These are phyloP conservation scores for Drosophila neotestacea DNA, from an alignment of 2,888 invertebrate species.

Conservation along the genomic window DNA sequence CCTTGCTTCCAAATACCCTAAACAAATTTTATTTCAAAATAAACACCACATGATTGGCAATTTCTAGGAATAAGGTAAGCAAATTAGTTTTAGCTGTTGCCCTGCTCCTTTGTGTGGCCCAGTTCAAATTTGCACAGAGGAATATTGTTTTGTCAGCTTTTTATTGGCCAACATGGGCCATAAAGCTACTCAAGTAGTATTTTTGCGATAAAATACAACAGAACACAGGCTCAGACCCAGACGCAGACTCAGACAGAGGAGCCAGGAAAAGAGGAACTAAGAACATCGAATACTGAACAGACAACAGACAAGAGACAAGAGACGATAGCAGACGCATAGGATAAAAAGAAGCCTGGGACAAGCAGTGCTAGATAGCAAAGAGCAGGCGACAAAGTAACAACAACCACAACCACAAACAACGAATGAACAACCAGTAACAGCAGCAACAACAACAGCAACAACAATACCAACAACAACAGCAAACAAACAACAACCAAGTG, in stretches of 20 bases:
- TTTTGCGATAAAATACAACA: conserved; percentile 83
- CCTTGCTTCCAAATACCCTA: neutral
- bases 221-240: conserved; percentile 41
- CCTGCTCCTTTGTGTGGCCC: conserved; percentile 67
- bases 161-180: conserved; percentile 82
- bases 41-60: neutral
- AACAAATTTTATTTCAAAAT: neutral
- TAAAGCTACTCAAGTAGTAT: conserved; percentile 82
- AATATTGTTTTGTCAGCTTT: conserved; percentile 83
- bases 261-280: conserved; percentile 10
- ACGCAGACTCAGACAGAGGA: conserved; percentile 10
- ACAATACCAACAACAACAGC: conserved; percentile 48
- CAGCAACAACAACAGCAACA: conserved; percentile 56
- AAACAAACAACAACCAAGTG: conserved; percentile 60
- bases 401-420: conserved; percentile 45
- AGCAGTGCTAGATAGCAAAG: conserved; percentile 58
- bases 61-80: conserved; percentile 22
- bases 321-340: conserved; percentile 71
- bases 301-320: conserved; percentile 34
- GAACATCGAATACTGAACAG: conserved; percentile 6
- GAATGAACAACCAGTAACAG: conserved; percentile 39
- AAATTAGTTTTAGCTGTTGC: conserved; percentile 48
- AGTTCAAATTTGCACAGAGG: conserved; percentile 65
- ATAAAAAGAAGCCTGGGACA: conserved; percentile 76
- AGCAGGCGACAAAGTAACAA: conserved; percentile 66